phyloP scores from a whole-genome alignment of 37 sponge, comb jelly and placozoan genomes.

The Beroe ovata region DNA sequence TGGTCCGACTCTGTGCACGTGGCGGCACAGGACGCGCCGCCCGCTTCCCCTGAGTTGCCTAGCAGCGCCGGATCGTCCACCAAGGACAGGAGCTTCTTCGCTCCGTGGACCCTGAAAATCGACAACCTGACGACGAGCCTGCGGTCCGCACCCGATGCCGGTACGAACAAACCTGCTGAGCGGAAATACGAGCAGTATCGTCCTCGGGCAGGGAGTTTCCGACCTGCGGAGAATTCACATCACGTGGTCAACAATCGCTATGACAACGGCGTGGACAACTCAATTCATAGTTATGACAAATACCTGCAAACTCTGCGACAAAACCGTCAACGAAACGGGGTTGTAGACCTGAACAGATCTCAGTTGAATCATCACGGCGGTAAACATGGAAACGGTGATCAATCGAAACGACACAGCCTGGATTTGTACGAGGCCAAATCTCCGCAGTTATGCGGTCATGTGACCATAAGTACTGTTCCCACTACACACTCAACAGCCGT shows the following conservation, averaged over 20 bases:
- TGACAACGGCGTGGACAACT: slow-evolving; percentile 15
- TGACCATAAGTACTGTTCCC: background rate
- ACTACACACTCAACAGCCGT: background rate
- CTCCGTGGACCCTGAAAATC: background rate
- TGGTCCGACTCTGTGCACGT: background rate
- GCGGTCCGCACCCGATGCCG: background rate
- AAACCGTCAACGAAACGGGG: slow-evolving; percentile 12
- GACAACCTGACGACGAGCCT: background rate
- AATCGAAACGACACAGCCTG: background rate
- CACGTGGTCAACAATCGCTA: background rate
- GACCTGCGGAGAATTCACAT: background rate
- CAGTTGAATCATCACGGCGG: background rate
- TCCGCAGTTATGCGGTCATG: background rate
- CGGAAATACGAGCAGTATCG: background rate
- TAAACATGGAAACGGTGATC: background rate
- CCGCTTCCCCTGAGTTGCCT: background rate
- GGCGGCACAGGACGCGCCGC: background rate
- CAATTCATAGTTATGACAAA: slow-evolving; percentile 13
- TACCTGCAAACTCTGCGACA: slow-evolving; percentile 21
- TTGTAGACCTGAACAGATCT: background rate
- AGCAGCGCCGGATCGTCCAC: background rate
- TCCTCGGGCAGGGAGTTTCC: slow-evolving; percentile 29
- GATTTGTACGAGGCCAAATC: background rate
- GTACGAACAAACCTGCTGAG: background rate
- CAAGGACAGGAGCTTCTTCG: slow-evolving; percentile 14